Percentiles rank a stretch among this genome's conserved stretches.
Evolutionary conservation across 2,888 invertebrate species (phyloP).

Genomic region (Synergus japonicus): DNA sequence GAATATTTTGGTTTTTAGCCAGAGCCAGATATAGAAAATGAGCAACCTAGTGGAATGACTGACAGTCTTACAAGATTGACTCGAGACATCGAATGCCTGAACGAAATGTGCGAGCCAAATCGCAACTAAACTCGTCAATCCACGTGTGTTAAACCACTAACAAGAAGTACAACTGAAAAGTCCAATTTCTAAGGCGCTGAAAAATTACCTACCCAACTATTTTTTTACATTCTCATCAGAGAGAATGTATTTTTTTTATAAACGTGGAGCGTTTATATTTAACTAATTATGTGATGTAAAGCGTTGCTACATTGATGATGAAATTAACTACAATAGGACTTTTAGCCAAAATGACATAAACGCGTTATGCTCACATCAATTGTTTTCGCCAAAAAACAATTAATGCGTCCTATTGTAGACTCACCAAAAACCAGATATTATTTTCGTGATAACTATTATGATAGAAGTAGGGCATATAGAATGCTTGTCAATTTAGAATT

Average conservation of each 20-base stretch:
- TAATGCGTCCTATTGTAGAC: background rate
- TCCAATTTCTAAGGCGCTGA: background rate
- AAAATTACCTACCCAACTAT: background rate
- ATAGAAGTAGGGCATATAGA: background rate
- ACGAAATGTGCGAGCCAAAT: constrained; percentile 61
- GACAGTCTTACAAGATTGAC: constrained; percentile 79
- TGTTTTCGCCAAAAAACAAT: no score
- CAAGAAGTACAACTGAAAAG: constrained; percentile 19
- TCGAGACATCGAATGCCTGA: constrained; percentile 71
- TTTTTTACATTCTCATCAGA: no score
- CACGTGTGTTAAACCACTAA: background rate
- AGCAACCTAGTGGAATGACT: constrained; percentile 74
- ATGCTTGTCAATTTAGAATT: background rate
- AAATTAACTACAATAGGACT: background rate
- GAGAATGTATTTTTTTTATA: no score
- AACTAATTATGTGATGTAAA: background rate
- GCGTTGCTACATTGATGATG: background rate
- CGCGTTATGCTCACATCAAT: no score
- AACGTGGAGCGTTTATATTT: background rate
- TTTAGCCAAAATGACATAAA: background rate
- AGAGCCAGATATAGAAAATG: constrained; percentile 43
- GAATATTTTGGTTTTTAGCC: constrained; percentile 19
- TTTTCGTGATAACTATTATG: background rate
- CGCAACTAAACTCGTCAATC: background rate
- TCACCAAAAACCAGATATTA: background rate